These are phyloP conservation scores for Cheirogaleus medius DNA, from an alignment of 2,113 vertebrate genomes.

Conservation along the genomic window DNA sequence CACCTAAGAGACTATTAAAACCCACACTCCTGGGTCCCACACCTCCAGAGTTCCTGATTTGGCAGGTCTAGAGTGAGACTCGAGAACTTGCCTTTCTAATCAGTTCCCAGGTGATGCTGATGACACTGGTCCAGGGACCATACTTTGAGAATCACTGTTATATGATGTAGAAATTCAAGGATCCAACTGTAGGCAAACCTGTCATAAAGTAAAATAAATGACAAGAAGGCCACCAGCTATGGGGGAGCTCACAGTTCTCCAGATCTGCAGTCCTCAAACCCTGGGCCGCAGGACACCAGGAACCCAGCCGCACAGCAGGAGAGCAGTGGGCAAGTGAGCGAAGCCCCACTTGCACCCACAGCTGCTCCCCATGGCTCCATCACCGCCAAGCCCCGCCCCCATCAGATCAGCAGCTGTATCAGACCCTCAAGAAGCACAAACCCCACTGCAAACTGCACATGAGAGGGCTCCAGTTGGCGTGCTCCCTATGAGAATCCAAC, in stretches of 20 bases:
- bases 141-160: neutral
- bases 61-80: neutral
- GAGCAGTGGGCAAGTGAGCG: no score
- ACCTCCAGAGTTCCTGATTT: neutral
- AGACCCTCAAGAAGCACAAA: no score
- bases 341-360: no score
- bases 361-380: no score
- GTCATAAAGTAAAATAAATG: neutral
- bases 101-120: neutral
- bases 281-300: no score
- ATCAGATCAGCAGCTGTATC: no score
- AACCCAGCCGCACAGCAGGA: no score
- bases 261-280: no score
- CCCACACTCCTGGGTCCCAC: neutral
- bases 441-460: no score
- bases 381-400: no score
- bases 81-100: neutral
- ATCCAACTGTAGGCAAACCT: neutral
- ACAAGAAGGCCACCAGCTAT: neutral
- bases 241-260: neutral
- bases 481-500: no score
- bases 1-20: neutral
- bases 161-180: neutral
- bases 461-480: no score
- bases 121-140: neutral